phyloP scores from a whole-genome alignment of 2,888 invertebrate genomes.

The Priocnemis perturbator region DNA sequence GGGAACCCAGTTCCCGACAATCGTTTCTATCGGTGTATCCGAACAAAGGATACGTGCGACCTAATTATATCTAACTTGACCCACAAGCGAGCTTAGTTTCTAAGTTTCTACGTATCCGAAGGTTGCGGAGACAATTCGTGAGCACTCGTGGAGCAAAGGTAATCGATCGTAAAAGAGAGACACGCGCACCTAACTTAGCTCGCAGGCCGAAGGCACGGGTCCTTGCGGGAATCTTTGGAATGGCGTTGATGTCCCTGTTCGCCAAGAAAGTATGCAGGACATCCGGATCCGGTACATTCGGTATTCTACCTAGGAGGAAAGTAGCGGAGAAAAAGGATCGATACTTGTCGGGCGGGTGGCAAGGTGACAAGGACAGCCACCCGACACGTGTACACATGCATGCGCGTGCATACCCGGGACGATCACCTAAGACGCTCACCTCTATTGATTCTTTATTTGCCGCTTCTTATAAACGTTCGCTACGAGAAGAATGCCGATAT shows the following conservation, averaged over 20 bases:
- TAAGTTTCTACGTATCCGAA: not conserved
- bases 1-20: too few species aligned
- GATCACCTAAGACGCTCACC: too few species aligned
- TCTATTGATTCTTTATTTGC: too few species aligned
- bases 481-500: too few species aligned
- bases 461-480: too few species aligned
- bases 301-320: slow-evolving; percentile 61
- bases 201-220: slow-evolving; percentile 63
- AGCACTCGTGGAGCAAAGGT: not conserved
- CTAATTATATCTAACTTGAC: not conserved
- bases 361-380: too few species aligned
- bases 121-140: not conserved
- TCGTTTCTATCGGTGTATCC: too few species aligned
- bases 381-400: slow-evolving; percentile 3
- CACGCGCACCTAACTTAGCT: slow-evolving; percentile 64
- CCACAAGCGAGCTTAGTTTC: not conserved
- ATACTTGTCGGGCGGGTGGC: slow-evolving; percentile 27
- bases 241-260: slow-evolving; percentile 53
- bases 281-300: slow-evolving; percentile 62
- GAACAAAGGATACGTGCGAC: slow-evolving; percentile 3
- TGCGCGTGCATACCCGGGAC: too few species aligned
- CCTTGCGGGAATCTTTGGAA: slow-evolving; percentile 58
- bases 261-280: slow-evolving; percentile 65
- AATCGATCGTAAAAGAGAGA: slow-evolving; percentile 3
- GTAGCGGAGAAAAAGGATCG: slow-evolving; percentile 29